phyloP scores from a whole-genome alignment of 1,140 invertebrate genomes.

The Papilio polyxenes region DNA sequence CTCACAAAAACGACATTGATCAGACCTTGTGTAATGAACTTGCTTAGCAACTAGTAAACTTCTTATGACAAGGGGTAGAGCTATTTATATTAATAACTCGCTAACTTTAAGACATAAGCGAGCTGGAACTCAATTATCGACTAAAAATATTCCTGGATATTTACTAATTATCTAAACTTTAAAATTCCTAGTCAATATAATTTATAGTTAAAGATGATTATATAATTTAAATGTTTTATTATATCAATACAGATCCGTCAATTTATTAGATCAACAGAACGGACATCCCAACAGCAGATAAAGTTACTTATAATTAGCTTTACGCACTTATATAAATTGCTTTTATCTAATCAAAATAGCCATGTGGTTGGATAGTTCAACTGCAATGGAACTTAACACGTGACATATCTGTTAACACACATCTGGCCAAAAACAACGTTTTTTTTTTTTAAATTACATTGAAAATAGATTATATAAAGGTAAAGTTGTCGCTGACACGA shows the following conservation, averaged over 20 bases:
- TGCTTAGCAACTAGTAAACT: neutral
- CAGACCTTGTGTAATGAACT: neutral
- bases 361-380: neutral
- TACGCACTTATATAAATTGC: slow-evolving; percentile 1
- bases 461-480: neutral
- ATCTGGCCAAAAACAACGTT: neutral
- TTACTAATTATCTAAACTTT: no score
- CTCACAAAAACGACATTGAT: neutral
- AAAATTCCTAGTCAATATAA: no score
- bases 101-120: no score
- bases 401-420: neutral
- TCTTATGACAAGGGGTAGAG: neutral
- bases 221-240: neutral
- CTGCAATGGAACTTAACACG: neutral
- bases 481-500: neutral
- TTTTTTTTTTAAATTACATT: neutral
- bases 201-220: no score
- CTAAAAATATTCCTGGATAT: no score
- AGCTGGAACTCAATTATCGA: no score
- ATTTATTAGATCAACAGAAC: slow-evolving; percentile 4
- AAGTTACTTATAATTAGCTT: slow-evolving; percentile 11
- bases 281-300: slow-evolving; percentile 20
- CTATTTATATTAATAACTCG: neutral
- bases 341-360: slow-evolving; percentile 8
- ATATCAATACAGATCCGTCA: neutral